Evolutionary conservation across 2,888 invertebrate species (phyloP), one percentile per base, ranked within the genome.

Genomic region (Nipponacmea schrenckii): DNA sequence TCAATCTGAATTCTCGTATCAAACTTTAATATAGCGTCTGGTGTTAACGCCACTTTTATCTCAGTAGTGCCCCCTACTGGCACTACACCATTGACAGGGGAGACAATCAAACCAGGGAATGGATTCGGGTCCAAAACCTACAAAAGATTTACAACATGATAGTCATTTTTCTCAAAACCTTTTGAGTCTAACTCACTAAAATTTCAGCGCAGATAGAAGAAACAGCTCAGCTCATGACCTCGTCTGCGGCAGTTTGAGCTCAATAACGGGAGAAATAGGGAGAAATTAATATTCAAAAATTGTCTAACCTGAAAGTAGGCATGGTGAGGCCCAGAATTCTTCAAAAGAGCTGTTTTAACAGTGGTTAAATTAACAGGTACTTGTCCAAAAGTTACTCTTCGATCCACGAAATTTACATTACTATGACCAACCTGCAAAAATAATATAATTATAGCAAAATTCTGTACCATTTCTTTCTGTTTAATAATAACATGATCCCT

Each of bases 51-150:
- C 44, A 87, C 81, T 64, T 81, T 79, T n/a, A 89, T 74, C 73
- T 86, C 85, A 39, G 86, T 82, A 70, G 81, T 79, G 14, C 89
- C 89, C 14, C 88, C 88, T 2, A 88, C 85, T 44, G 89, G 88
- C 8, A 89, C 84, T 24, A 88, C 84, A 8, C 89, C 89, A 77
- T 84, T 85, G 0, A 83, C 76, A 7, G 89, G 89, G 12, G 78
- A 81, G 44, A 89, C 83, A 3, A 79, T 79, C 74, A 89, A 80
- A 0, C 88, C 88, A 48, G 86, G 85, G 74, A 89, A 84, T 7
- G 89, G 89, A 72, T 87, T 86, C 3, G 88, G 83, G 71, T 89
- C 88, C 72, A 86, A 72, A 17, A 89, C 85, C 89, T 89, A 68
- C 2, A 74, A 71, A 68, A 20, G 15, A 71, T 69, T 15, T 65